Percentiles rank a stretch among this genome's conserved stretches.
phyloP scores from a whole-genome alignment of 2,888 invertebrate species.

The Andricus quercusramuli region DNA sequence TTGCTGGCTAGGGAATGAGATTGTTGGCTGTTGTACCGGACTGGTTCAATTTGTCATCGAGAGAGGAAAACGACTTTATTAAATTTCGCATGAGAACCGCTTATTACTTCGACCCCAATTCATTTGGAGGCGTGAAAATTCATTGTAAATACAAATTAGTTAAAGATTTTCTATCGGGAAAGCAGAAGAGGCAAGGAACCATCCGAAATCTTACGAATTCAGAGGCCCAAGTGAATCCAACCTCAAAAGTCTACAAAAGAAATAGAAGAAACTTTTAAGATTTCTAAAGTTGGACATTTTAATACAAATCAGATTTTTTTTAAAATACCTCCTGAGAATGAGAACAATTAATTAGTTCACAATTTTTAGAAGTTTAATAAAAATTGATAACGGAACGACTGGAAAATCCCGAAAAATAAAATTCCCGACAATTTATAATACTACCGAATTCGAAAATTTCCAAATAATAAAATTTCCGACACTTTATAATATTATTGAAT shows the following conservation, averaged over 20 bases:
- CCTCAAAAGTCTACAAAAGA: background rate
- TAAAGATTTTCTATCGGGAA: conserved; percentile 72
- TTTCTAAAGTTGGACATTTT: background rate
- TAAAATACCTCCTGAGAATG: too few relatives aligned
- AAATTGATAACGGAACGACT: too few relatives aligned
- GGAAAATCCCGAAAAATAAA: too few relatives aligned
- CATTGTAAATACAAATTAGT: conserved; percentile 77
- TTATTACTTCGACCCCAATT: conserved; percentile 47
- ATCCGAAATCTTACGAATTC: conserved; percentile 25
- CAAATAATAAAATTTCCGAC: too few relatives aligned
- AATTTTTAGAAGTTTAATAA: too few relatives aligned
- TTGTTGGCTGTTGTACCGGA: background rate
- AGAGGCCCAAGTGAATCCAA: background rate
- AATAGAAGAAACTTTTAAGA: background rate
- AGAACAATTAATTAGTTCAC: too few relatives aligned
- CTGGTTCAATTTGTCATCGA: background rate
- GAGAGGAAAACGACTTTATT: background rate
- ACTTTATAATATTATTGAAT: too few relatives aligned
- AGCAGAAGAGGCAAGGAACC: conserved; percentile 61
- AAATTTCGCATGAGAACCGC: background rate
- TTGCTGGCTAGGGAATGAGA: background rate
- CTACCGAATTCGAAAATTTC: too few relatives aligned
- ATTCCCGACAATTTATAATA: too few relatives aligned
- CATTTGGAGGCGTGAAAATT: conserved; percentile 69
- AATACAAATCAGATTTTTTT: background rate